A percentile compares a stretch with the other conserved stretches of the same genome.
phyloP scores from a whole-genome alignment of 1,140 invertebrate genomes.

The Lysiphlebus fabarum region DNA sequence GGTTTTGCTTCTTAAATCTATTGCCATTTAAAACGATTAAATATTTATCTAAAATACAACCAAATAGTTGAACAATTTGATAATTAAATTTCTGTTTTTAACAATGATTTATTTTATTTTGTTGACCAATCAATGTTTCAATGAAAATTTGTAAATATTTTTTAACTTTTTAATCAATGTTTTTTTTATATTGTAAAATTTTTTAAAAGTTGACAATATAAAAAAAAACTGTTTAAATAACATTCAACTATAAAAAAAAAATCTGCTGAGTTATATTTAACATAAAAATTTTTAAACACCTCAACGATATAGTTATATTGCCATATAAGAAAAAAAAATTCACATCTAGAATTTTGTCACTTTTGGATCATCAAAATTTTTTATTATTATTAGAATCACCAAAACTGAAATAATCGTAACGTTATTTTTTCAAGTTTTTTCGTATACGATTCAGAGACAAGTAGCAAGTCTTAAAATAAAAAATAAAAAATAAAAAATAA shows the following conservation, averaged over 20 bases:
- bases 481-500: no score
- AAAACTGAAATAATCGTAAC: constrained; percentile 13
- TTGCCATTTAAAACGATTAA: constrained; percentile 29
- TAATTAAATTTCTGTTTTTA: constrained; percentile 46
- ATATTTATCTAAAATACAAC: constrained; percentile 16
- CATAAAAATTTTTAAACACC: no score
- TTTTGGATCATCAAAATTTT: background rate
- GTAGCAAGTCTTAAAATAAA: no score
- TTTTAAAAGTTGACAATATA: no score
- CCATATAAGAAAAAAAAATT: no score
- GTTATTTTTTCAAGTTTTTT: constrained; percentile 7
- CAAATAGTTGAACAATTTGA: constrained; percentile 47
- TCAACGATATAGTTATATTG: no score
- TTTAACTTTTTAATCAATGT: no score
- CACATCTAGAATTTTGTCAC: no score
- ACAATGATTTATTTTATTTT: constrained; percentile 41
- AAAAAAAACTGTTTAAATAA: no score
- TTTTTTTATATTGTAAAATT: no score
- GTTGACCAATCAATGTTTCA: background rate
- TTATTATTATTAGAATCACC: constrained; percentile 21
- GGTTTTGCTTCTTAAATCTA: constrained; percentile 41
- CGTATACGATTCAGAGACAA: background rate
- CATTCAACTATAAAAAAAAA: no score
- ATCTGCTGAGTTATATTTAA: no score
- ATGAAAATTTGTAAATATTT: background rate